Evolutionary conservation across 92 coral and sea anemone genomes (phyloP).

Genomic region (Actinostola sp.): DNA sequence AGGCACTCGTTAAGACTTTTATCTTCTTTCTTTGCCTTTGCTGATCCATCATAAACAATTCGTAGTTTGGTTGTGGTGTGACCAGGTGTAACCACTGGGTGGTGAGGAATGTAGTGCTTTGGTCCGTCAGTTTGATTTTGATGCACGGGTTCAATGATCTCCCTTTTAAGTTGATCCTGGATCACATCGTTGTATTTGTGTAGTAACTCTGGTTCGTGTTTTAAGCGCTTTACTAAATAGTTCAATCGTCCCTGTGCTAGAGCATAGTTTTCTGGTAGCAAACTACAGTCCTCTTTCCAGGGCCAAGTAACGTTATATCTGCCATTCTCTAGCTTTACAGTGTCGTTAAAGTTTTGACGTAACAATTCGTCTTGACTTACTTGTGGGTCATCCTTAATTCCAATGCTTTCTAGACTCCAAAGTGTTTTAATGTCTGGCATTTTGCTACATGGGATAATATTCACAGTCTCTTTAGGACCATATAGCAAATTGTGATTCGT

Average conservation of each 20-base stretch:
- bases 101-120: conserved; percentile 31
- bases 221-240: conserved; percentile 10
- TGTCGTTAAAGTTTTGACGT: conserved; percentile 22
- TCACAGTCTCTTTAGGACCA: neutral
- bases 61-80: conserved; percentile 24
- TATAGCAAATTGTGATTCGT: neutral
- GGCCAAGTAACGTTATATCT: conserved; percentile 35
- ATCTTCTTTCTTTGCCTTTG: conserved; percentile 18
- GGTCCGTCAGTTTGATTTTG: neutral
- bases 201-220: conserved; percentile 21
- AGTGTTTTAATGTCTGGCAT: conserved; percentile 28
- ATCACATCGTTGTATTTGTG: conserved; percentile 29
- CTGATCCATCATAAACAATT: conserved; percentile 34
- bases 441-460: neutral
- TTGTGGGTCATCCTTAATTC: conserved; percentile 19
- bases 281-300: conserved; percentile 17
- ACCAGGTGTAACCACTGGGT: conserved; percentile 21
- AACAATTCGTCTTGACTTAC: conserved; percentile 19
- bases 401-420: conserved; percentile 37
- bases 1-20: conserved; percentile 27
- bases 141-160: conserved; percentile 29
- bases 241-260: conserved; percentile 33
- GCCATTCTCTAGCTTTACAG: conserved; percentile 21
- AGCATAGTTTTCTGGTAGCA: conserved; percentile 22
- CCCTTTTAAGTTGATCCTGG: conserved; percentile 20